Evolutionary conservation across 2,113 vertebrate species (phyloP), one percentile per base, ranked within the genome.

Genomic region (Cephalopterus ornatus): DNA sequence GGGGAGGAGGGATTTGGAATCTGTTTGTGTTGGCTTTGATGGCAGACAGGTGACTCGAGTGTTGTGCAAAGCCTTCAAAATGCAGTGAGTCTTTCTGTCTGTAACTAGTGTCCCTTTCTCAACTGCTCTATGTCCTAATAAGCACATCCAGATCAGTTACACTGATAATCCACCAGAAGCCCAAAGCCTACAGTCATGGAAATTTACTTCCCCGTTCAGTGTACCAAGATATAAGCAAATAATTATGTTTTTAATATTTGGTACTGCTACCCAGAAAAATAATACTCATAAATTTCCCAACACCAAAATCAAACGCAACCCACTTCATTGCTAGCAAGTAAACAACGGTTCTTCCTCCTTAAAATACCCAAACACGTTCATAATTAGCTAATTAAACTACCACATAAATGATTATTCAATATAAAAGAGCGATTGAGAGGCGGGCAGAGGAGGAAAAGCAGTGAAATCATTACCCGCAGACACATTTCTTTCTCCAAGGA

Each of bases 331-430:
- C 81, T 65, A 91, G 46, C 35, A 41, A 92, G 71, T 93, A 97
- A 98, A 94, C 92, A 97, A 72, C 88, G 79, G 93, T 96, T 96
- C 88, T 96, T 93, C 49, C 85, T 92, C 79, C 55, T 65, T 88
- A 94, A 95, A 95, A 92, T 81, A 91, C 61, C 78, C 41, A 52
- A 93, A 91, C 53, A 81, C 1, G 6, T 94, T 97, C 79, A 52
- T 97, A 97, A 96, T 95, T 96, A 94, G 73, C 92, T 97, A 93
- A 98, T 97, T 97, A 97, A 98, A 77, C 89, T 44, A 85, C 80
- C 55, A 19, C 68, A 96, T 87, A 95, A 96, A 76, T 61, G 65
- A 89, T 97, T 92, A 93, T 96, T 97, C 92, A 92, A 73, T 87
- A 88, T 93, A 92, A 96, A 95, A 95, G 93, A 86, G 73, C 39